Percentiles rank a stretch among this genome's conserved stretches.
Conservation (phyloP, 2,113 vertebrate species). For the Ornithorhynchus anatinus region DNA sequence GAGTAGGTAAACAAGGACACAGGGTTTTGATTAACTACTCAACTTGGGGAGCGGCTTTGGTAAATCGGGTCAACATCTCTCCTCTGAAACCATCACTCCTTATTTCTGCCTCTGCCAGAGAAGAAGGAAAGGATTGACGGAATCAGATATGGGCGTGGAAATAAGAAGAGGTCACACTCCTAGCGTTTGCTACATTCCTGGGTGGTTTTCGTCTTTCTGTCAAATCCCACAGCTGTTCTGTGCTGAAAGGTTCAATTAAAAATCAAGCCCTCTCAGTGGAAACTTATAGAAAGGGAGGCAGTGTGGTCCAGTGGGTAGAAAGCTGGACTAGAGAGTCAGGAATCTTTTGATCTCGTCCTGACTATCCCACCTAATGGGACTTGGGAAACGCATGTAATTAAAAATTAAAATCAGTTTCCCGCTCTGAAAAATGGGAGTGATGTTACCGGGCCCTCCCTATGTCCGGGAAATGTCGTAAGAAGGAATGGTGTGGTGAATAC, state of each 20-base stretch:
- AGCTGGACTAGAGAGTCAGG: neutral
- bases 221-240: conserved; percentile 3
- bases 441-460: neutral
- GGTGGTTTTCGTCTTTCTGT: neutral
- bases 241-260: neutral
- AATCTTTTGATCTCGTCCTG: no score
- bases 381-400: no score
- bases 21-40: neutral
- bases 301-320: fast-evolving
- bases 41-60: neutral
- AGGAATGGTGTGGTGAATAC: no score
- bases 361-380: no score
- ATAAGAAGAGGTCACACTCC: neutral
- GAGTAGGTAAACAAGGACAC: neutral
- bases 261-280: neutral
- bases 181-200: neutral
- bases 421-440: neutral
- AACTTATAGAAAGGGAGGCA: neutral
- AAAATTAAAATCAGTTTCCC: neutral
- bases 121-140: neutral
- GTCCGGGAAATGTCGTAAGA: no score
- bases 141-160: neutral
- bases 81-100: neutral
- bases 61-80: neutral
- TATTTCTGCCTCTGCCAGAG: neutral